These are phyloP conservation scores for Carposina sasakii DNA, from an alignment of 1,140 invertebrate species.

Conservation along the genomic window DNA sequence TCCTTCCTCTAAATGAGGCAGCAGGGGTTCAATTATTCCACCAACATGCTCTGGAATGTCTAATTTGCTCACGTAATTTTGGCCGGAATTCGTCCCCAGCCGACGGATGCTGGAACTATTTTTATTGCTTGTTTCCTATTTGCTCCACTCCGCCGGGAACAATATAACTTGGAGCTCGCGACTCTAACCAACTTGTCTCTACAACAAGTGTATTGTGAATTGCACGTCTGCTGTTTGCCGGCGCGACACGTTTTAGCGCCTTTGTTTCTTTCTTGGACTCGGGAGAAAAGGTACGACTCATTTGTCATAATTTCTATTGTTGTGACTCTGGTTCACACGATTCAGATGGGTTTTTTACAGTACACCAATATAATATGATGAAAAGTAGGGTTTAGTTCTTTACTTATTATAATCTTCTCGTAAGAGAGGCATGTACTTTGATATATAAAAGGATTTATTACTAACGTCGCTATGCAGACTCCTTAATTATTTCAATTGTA, in stretches of 20 bases:
- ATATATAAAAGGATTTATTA: too few species aligned
- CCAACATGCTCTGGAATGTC: conserved; percentile 62
- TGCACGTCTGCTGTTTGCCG: conserved; percentile 45
- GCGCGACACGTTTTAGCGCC: conserved; percentile 12
- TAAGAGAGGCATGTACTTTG: too few species aligned
- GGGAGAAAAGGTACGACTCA: conserved; percentile 28
- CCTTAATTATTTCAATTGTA: too few species aligned
- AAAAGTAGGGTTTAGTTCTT: too few species aligned
- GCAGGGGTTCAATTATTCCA: conserved; percentile 53
- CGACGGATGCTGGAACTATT: conserved; percentile 62
- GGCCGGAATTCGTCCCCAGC: conserved; percentile 58
- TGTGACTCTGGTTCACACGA: too few species aligned
- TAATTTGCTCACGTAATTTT: conserved; percentile 70
- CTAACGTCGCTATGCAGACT: too few species aligned
- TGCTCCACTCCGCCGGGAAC: conserved; percentile 48
- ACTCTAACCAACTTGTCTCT: conserved; percentile 51
- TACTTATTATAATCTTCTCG: too few species aligned
- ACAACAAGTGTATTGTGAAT: conserved; percentile 56
- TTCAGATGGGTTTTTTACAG: too few species aligned
- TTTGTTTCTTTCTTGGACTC: conserved; percentile 26
- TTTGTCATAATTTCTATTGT: too few species aligned
- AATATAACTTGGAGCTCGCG: conserved; percentile 52
- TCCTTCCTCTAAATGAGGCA: conserved; percentile 37
- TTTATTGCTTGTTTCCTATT: conserved; percentile 69
- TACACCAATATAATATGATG: too few species aligned